Evolutionary conservation across 2,888 invertebrate species (phyloP), one percentile per base, ranked within the genome.

Genomic region (Harpalus rufipes): DNA sequence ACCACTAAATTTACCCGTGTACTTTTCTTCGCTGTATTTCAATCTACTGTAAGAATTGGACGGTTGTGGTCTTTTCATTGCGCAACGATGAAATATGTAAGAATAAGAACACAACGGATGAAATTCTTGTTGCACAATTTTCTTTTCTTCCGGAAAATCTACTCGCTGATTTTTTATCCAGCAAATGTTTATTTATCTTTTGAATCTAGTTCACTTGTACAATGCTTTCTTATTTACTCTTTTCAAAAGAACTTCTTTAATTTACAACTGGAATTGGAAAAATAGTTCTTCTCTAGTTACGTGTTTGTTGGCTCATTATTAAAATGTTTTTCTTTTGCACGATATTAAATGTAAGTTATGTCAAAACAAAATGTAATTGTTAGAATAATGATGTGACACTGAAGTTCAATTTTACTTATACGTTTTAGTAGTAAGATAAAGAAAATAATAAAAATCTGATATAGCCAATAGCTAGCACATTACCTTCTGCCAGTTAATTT

Each of bases 1-100:
- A 65, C 63, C 59, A 61, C 39, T 79, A 79, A 79, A 79, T 79
- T 79, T 79, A 59, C 39, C 41, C 63, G 78, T 25, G 58, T 78
- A 78, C 78, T 81, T 81, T 63, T 51, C 81, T 18, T 63, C 32
- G 61, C 44, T 32, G 80, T 63, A 81, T 81, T 81, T 81, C 65
- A 81, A 81, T 81, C 65, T 81, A 65, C 65, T 56, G 51, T 14
- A 81, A 65, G 25, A 81, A 81, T 81, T 81, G 81, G 65, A 81
- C 63, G 63, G 18, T 74, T 44, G 72, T 44, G 72, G 72, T 74
- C 72, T 74, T 74, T 68, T 68, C 68, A 68, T 68, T 68, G 68
- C 68, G 68, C 32, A 8, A 25, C 32, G 25, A 68, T 68, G 68
- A 68, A 68, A 68, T 68, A 68, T 68, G 68, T 68, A 68, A 32